Conservation (phyloP, 2,888 invertebrate genomes). For the Resseliella maxima region DNA sequence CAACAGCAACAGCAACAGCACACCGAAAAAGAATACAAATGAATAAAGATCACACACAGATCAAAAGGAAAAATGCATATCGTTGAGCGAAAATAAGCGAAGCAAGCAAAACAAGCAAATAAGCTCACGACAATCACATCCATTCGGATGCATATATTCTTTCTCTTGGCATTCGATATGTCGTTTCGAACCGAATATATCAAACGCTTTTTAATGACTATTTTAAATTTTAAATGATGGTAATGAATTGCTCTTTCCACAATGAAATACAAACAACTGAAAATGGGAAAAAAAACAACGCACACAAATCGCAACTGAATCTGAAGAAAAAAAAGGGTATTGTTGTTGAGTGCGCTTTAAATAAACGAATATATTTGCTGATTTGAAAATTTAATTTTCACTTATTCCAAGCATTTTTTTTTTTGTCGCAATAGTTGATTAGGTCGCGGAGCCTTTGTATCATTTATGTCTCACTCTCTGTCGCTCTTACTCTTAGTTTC, state of each 20-base stretch:
- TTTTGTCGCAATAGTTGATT: not conserved
- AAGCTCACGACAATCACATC: conserved; percentile 35
- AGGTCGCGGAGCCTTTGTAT: not conserved
- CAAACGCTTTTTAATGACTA: conserved; percentile 32
- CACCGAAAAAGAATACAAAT: conserved; percentile 6
- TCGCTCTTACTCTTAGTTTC: no score
- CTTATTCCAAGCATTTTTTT: not conserved
- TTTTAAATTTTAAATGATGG: conserved; percentile 55
- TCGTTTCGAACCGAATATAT: conserved; percentile 28
- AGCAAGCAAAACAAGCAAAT: not conserved
- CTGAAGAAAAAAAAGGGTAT: not conserved
- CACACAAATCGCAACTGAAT: conserved; percentile 3
- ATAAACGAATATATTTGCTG: not conserved
- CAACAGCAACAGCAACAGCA: not conserved
- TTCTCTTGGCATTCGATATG: not conserved
- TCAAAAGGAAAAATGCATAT: not conserved
- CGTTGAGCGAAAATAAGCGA: not conserved
- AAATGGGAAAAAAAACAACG: not conserved
- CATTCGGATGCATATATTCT: not conserved
- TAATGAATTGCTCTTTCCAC: conserved; percentile 49
- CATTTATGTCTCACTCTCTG: no score
- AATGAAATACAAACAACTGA: not conserved
- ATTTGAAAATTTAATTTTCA: conserved; percentile 14
- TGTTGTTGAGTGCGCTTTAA: not conserved
- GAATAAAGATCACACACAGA: conserved; percentile 55